Evolutionary conservation across 2,888 invertebrate species (phyloP), one percentile per base, ranked within the genome.

Genomic region (Coelinius sp.): DNA sequence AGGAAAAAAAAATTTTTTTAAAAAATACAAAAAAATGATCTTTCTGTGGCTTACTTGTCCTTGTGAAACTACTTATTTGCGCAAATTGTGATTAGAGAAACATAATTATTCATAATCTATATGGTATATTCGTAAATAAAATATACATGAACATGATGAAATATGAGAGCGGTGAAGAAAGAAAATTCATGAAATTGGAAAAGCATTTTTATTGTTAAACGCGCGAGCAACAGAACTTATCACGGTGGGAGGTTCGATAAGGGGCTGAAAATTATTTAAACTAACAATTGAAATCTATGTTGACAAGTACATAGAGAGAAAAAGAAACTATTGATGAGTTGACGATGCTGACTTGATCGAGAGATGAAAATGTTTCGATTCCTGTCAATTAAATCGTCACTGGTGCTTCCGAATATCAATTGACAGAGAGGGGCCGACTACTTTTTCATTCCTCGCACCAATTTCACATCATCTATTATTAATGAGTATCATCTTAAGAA

Each of bases 41-140:
- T 67, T 59, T 70, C 79, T 78, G 79, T 82, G 81, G 82, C 82
- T 83, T 81, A 79, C 73, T 82, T 78, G 80, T 84, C 78, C 79
- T 80, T 82, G 80, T 82, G 78, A 81, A 82, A 80, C 77, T 82
- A 78, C 79, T 81, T 80, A 80, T 84, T 82, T 80, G 80, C 81
- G 79, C 78, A 77, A 81, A 78, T 81, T 81, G 80, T 81, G 78
- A 81, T 82, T 79, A 74, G 74, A 74, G 68, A 75, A 71, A 77
- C 77, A 82, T 80, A 80, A 77, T 81, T 76, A 75, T 76, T 71
- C 64, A 80, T 80, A 82, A 79, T 78, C 78, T 79, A 77, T 77
- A 78, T 75, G 53, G 69, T 73, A 77, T 76, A 77, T 76, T 74
- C 59, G 73, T 76, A 73, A n/a, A 72, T 65, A 41, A 49, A 56